Evolutionary conservation across 2,797 vertebrate genomes (phyloP), one percentile per base, ranked within the genome.

Genomic region (Hapalemur alaotrensis): DNA sequence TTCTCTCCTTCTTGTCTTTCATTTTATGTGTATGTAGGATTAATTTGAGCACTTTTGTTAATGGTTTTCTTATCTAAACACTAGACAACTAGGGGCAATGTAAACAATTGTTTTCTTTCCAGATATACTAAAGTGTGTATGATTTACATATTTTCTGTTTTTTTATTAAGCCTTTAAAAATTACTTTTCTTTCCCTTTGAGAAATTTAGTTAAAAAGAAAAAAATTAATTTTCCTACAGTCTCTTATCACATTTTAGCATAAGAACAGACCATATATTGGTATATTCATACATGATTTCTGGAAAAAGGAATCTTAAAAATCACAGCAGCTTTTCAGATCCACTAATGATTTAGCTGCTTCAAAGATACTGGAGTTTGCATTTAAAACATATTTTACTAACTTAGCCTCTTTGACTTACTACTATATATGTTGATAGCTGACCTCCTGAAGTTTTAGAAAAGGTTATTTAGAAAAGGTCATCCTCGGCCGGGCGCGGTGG

Each of bases 91-190:
- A 63, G 61, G 32, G 30, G 1, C 61, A n/a, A 17, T n/a, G 20
- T 32, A 63, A 15, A 63, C 30, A 63, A 32, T 63, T 32, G 61
- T 63, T 32, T 63, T 17, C 30, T n/a, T 63, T 63, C 14, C 30
- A 63, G 61, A n/a, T 63, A n/a, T 15, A n/a, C 61, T 32, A 17
- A 63, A 17, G 30, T 69, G 11, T 65, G 17, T 79, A 69, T 79
- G 12, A 35, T 73, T 86, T 73, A 61, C 81, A 25, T 70, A 32
- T 41, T 72, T 86, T 85, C 65, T 69, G 5, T 35, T 89, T 73
- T 76, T 32, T 92, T 88, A 78, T 80, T 94, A 89, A 94, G 25
- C 41, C 35, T 84, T n/a, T 59, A 52, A 88, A 32, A 63, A 63
- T 63, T 63, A 63, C 2, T 63, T 63, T 63, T 15, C 30, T 30